Percentiles rank a stretch among this genome's conserved stretches.
Evolutionary conservation across 2,797 vertebrate species (phyloP).

Genomic region (Pitangus sulphuratus): DNA sequence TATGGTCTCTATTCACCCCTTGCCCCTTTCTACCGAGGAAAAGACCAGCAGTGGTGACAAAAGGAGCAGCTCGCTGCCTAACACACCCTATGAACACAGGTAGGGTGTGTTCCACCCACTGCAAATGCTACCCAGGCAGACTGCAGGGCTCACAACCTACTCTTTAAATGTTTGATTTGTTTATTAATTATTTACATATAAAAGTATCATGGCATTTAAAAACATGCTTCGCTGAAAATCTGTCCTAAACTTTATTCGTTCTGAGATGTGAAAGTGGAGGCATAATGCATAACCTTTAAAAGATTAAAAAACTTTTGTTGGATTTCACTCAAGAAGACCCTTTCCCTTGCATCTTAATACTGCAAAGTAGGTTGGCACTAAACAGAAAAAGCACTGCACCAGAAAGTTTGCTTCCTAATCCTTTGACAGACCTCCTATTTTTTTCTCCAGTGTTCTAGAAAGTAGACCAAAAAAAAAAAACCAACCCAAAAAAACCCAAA

Average conservation of each 20-base stretch:
- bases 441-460: constrained; percentile 27
- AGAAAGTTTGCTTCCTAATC: constrained; percentile 55
- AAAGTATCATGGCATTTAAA: constrained; percentile 25
- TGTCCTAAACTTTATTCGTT: not conserved
- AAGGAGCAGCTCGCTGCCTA: not conserved
- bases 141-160: not conserved
- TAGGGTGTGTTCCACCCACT: not conserved
- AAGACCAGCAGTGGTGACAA: not conserved
- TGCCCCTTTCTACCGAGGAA: not conserved
- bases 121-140: not conserved
- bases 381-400: not conserved
- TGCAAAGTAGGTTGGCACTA: not conserved
- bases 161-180: constrained; percentile 39
- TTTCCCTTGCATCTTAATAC: constrained; percentile 1
- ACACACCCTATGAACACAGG: rapidly evolving
- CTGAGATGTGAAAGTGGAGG: constrained; percentile 9
- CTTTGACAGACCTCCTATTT: constrained; percentile 16
- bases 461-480: not conserved
- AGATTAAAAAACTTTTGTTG: not conserved
- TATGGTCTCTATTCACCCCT: not conserved
- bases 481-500: no score
- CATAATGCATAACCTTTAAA: constrained; percentile 35
- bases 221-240: constrained; percentile 24
- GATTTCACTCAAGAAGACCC: not conserved
- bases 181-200: constrained; percentile 44